Conservation (phyloP, 1,140 invertebrate genomes). For the Drosophila mayri region DNA sequence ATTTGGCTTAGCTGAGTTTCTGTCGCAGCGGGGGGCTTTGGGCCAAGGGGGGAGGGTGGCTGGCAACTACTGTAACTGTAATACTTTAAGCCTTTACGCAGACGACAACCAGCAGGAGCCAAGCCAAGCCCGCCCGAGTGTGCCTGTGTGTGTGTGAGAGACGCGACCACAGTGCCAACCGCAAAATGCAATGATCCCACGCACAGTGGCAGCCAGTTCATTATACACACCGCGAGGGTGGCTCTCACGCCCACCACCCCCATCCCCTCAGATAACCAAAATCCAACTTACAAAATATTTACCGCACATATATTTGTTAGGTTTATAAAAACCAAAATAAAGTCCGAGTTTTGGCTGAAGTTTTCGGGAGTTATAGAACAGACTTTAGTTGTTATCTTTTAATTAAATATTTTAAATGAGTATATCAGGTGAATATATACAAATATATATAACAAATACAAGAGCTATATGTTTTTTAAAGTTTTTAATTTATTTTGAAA, state of each 20-base stretch:
- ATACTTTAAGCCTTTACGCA: slow-evolving; percentile 82
- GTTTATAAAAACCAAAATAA: neutral
- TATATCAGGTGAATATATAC: neutral
- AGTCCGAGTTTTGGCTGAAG: neutral
- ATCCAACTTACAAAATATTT: neutral
- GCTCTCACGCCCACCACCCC: neutral
- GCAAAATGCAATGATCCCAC: slow-evolving; percentile 74
- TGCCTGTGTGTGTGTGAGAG: neutral
- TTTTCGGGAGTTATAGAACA: neutral
- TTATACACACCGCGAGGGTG: neutral
- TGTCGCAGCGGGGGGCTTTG: slow-evolving; percentile 8
- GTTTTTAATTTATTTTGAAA: too few species aligned
- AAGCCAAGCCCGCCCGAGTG: slow-evolving; percentile 1
- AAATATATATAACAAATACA: neutral
- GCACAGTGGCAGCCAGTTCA: slow-evolving; percentile 26
- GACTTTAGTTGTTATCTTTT: neutral
- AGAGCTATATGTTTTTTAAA: too few species aligned
- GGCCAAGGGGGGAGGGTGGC: neutral
- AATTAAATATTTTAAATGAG: neutral
- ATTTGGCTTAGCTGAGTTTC: slow-evolving; percentile 74
- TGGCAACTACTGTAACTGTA: slow-evolving; percentile 71
- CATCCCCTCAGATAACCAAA: neutral
- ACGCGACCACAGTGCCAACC: slow-evolving; percentile 71
- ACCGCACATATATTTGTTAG: neutral
- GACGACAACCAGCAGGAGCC: slow-evolving; percentile 68